Base-by-base conservation (phyloP, 2,113 vertebrate genomes). In the Oreochromis tanganicae region DNA sequence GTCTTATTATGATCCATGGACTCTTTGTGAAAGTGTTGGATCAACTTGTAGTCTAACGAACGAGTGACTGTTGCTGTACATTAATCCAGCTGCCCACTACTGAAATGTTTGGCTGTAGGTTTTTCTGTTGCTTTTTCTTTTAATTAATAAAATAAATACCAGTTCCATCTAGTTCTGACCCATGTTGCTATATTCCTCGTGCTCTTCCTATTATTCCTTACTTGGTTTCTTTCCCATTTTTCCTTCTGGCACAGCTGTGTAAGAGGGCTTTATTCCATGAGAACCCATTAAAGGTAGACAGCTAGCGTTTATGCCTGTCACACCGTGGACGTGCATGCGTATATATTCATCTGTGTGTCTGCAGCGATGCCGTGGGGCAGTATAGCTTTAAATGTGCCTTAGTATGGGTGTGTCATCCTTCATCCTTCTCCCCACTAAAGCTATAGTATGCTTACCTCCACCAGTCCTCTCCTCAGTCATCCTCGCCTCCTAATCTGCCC, bases 401-500 rank as follows among this genome's bases (percentile, higher is more conserved):
- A 63, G 55, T 79, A 57, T 81, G 78, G 24, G 2, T 86, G 83
- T 84, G 81, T 81, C 36, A 80, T 75, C 38, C 43, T 17, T 86
- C 29, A 80, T 41, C 61, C 24, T 66, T 57, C 55, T 63, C 43
- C 36, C 38, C 34, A 11, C 43, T 43, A 32, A 80, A 52, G 80
- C 85, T 46, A 43, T 32, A 82, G 66, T 2, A 27, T 80, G 57
- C 56, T 86, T 90, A 90, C 88, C 88, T 88, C 52, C 61, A 38
- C 52, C 24, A 9, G 3, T 66, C 80, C 66, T 52, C 78, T 21
- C n/a, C 38, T 14, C 43, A 43, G 56, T 87, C 89, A 38, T 81
- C 80, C 80, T 68, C 6, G 2, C 32, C 61, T 85, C 24, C 24
- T 48, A 84, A 85, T 55, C 79, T 56, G 63, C 36, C 54, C 83